Conservation (phyloP, 2,113 vertebrate genomes). For the Platanista minor region DNA sequence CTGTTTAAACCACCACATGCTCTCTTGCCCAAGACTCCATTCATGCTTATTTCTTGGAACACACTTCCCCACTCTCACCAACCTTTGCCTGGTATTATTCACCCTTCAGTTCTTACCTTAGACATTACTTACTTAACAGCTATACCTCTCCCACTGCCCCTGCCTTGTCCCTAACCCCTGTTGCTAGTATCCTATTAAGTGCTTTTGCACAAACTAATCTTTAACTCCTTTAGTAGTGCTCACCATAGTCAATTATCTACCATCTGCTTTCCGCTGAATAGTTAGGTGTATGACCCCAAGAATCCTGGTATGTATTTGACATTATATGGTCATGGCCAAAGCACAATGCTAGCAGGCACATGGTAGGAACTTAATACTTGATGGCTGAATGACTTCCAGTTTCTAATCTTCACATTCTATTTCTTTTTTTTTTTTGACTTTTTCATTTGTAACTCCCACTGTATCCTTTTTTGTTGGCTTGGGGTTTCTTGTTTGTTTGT, state of each 20-base stretch:
- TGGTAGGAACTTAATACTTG: background rate
- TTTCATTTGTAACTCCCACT: background rate
- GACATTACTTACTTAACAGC: background rate
- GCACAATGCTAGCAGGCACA: background rate
- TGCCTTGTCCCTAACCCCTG: background rate
- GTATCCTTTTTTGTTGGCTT: background rate
- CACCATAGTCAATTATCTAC: background rate
- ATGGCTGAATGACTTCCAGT: background rate
- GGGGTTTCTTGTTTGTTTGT: background rate
- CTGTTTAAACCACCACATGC: background rate
- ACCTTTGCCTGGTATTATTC: background rate
- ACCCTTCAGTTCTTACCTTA: background rate
- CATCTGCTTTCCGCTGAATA: background rate
- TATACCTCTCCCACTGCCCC: background rate
- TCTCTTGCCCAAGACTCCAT: background rate
- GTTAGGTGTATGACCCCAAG: background rate
- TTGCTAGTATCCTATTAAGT: background rate
- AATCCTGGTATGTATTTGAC: background rate
- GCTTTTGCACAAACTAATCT: background rate
- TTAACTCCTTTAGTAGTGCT: background rate
- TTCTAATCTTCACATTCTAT: background rate
- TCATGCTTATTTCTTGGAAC: background rate
- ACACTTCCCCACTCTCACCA: background rate
- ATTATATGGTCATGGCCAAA: background rate
- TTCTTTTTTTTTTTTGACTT: background rate